These are phyloP conservation scores for Coturnix japonica DNA, from an alignment of 2,113 vertebrate genomes.

Conservation along the genomic window DNA sequence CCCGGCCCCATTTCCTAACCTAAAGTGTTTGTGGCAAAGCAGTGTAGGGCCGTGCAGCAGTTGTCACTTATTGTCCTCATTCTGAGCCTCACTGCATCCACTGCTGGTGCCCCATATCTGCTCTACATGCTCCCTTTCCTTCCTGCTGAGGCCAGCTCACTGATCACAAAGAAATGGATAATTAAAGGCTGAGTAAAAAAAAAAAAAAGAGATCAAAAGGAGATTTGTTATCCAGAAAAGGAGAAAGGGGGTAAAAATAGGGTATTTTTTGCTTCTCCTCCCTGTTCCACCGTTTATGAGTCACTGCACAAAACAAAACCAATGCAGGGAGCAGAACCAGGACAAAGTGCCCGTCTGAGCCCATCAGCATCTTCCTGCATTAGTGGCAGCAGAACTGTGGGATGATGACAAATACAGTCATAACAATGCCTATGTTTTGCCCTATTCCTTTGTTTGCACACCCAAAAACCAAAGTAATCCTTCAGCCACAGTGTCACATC, in stretches of 20 bases:
- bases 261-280: not conserved
- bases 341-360: not conserved
- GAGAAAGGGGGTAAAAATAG: not conserved
- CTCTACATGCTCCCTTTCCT: not conserved
- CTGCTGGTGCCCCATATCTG: not conserved
- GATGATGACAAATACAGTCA: rapidly evolving
- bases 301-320: not conserved
- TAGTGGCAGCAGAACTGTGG: not conserved
- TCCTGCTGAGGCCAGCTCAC: not conserved
- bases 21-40: not conserved
- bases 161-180: not conserved
- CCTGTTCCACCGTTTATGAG: not conserved
- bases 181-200: not conserved
- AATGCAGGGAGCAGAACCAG: not conserved
- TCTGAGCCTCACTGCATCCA: not conserved
- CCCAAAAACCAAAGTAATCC: not conserved
- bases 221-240: not conserved
- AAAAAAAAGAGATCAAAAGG: not conserved
- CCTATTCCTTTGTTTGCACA: not conserved
- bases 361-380: not conserved
- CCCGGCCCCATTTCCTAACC: not conserved
- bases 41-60: not conserved
- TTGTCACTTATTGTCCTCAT: rapidly evolving
- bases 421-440: not conserved
- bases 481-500: not conserved